Evolutionary conservation across 2,888 invertebrate genomes (phyloP), one percentile per base, ranked within the genome.

Genomic region (Drosophila meridiana): DNA sequence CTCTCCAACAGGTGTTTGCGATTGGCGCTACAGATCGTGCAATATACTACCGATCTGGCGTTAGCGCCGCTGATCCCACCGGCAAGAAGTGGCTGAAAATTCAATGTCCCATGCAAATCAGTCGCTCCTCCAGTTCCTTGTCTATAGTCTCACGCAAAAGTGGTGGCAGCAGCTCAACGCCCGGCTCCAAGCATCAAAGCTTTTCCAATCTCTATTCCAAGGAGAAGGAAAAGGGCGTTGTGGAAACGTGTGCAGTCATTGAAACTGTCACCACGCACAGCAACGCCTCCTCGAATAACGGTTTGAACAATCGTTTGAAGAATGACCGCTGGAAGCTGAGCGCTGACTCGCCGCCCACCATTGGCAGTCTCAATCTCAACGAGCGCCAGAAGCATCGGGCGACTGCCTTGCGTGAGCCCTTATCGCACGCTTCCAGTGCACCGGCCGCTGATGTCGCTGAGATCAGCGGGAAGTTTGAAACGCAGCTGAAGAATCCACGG

Each of bases 41-140:
- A 77, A 94, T 97, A 67, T 98, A 97, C 92, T 96, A 96, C 93
- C 94, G 98, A 62, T 95, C 95, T 82, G 97, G 97, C 32, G 96
- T 97, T 6, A 95, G 95, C 34, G 93, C 95, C 13, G 94, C 95
- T 8, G 97, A 97, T 93, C 94, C 96, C 75, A 97, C 97, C 26
- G 98, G 98, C 0, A 97, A 97, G 92, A 95, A 97, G 81, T 98
- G 98, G 98, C 95, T 96, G 75, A 94, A 95, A 79, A 94, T 97
- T 28, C 96, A 96, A 90, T 96, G 96, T 32, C 96, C 97, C 55
- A 95, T 97, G 93, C 97, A 97, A 93, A 94, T 97, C 52, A 97
- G 97, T 92, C 94, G 97, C 78, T 96, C 97, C 56, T 97, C 97
- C 78, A 97, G 97, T 92, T 96, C 95, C 78, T 95, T 96, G 59